Percentiles rank a stretch among this genome's conserved stretches.
Evolutionary conservation across 2,888 invertebrate genomes (phyloP).

Genomic region (Acrocyrtus sp.): DNA sequence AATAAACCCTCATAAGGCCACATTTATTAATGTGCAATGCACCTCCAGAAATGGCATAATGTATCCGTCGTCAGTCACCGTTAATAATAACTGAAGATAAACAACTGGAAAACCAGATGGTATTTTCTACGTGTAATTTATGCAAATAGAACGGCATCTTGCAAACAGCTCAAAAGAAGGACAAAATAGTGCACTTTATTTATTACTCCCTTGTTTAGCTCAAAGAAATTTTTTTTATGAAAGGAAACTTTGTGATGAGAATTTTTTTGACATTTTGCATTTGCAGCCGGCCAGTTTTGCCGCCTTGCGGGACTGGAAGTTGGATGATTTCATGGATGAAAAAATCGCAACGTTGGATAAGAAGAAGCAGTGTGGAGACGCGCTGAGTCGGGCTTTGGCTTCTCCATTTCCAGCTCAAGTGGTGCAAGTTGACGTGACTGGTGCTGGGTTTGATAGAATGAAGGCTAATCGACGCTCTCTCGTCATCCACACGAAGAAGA

Average conservation of each 20-base stretch:
- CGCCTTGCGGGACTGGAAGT: constrained; percentile 63
- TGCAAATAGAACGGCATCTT: too few relatives aligned
- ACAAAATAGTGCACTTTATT: too few relatives aligned
- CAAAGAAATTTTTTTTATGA: too few relatives aligned
- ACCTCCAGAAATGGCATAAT: constrained; percentile 6
- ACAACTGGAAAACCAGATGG: too few relatives aligned
- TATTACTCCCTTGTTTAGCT: too few relatives aligned
- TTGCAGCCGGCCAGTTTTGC: constrained; percentile 63
- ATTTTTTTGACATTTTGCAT: background rate
- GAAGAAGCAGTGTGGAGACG: constrained; percentile 56
- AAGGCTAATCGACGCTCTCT: constrained; percentile 62
- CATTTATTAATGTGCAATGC: too few relatives aligned
- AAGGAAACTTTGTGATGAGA: background rate
- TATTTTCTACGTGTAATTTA: too few relatives aligned
- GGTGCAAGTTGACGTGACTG: constrained; percentile 62
- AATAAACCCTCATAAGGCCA: too few relatives aligned
- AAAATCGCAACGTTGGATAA: constrained; percentile 60
- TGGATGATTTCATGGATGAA: constrained; percentile 63
- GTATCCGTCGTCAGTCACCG: constrained; percentile 12
- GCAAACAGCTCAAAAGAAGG: too few relatives aligned
- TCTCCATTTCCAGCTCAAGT: constrained; percentile 61
- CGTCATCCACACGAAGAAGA: constrained; percentile 63
- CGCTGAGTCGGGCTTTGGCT: constrained; percentile 56
- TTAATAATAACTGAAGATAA: too few relatives aligned
- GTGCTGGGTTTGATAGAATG: constrained; percentile 63